Evolutionary conservation across 2,797 vertebrate genomes (phyloP).

Genomic region (Characodon lateralis): DNA sequence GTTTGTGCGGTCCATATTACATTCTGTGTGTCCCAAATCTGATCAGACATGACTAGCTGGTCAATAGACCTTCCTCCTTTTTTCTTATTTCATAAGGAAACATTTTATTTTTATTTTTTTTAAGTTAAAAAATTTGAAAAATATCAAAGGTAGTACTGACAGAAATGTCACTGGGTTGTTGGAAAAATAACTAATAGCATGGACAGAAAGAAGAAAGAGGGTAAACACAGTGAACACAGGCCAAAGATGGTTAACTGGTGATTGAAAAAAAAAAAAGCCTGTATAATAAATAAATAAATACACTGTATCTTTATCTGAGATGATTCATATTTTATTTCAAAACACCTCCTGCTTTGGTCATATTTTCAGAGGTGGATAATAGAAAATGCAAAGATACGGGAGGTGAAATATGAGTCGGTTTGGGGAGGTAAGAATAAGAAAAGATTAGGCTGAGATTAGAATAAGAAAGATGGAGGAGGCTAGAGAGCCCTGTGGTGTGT

Average conservation of each 20-base stretch:
- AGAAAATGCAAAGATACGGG: conserved; percentile 82
- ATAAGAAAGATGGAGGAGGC: conserved; percentile 79
- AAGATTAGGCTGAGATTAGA: conserved; percentile 82
- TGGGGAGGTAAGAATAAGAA: conserved; percentile 79
- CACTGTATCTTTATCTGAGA: conserved; percentile 77
- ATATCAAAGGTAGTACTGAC: conserved; percentile 57
- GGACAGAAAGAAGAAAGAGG: conserved; percentile 24
- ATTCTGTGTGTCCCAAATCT: conserved; percentile 65
- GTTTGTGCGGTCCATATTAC: conserved; percentile 53
- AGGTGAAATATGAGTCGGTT: conserved; percentile 82
- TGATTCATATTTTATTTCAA: conserved; percentile 82
- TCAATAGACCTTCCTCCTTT: conserved; percentile 54
- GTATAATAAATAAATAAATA: conserved; percentile 61
- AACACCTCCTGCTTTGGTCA: conserved; percentile 70
- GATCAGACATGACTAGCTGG: conserved; percentile 67
- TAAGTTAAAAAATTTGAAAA: conserved; percentile 22
- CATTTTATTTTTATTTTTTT: conserved; percentile 35
- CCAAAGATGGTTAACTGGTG: conserved; percentile 55
- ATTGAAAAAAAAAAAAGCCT: conserved; percentile 40
- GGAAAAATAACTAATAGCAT: conserved; percentile 59
- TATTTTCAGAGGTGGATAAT: conserved; percentile 82
- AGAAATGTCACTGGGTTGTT: conserved; percentile 58
- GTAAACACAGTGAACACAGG: conserved; percentile 27
- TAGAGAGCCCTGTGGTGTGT: conserved; percentile 46
- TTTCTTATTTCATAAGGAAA: conserved; percentile 22